Percentiles rank a stretch among this genome's conserved stretches.
These are phyloP conservation scores for Neosalanx taihuensis DNA, from an alignment of 2,797 vertebrate species.

Conservation along the genomic window DNA sequence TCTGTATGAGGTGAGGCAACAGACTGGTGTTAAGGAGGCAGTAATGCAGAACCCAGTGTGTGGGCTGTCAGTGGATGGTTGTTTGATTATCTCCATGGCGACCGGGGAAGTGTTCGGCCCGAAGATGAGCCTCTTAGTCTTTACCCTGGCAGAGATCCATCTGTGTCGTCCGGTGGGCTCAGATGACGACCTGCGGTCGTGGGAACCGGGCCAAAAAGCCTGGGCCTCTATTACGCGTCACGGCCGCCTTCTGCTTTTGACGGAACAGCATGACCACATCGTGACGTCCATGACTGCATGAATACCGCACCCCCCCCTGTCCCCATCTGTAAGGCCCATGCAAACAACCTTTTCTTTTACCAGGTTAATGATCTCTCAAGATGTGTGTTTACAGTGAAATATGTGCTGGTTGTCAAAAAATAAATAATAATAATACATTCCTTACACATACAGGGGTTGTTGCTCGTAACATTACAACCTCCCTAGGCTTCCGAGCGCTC, in stretches of 20 bases:
- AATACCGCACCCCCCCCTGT: no score
- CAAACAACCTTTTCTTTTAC: no score
- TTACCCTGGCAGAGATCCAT: constrained; percentile 60
- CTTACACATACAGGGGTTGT: background rate
- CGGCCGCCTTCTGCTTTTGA: constrained; percentile 37
- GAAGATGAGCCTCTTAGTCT: constrained; percentile 59
- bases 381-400: no score
- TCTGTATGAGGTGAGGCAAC: background rate
- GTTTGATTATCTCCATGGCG: constrained; percentile 55
- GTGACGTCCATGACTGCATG: no score
- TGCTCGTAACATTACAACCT: background rate
- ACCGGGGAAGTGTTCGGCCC: constrained; percentile 48
- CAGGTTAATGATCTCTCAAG: no score
- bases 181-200: constrained; percentile 64
- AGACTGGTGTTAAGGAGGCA: background rate
- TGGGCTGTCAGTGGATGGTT: constrained; percentile 1
- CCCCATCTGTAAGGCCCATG: no score
- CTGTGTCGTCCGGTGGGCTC: constrained; percentile 64
- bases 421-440: background rate
- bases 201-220: constrained; percentile 45
- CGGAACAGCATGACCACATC: constrained; percentile 46
- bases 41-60: background rate
- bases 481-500: no score
- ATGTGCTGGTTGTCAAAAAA: no score
- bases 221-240: constrained; percentile 38